Evolutionary conservation across 1,140 invertebrate genomes (phyloP).

Genomic region (Drosophila lacteicornis): DNA sequence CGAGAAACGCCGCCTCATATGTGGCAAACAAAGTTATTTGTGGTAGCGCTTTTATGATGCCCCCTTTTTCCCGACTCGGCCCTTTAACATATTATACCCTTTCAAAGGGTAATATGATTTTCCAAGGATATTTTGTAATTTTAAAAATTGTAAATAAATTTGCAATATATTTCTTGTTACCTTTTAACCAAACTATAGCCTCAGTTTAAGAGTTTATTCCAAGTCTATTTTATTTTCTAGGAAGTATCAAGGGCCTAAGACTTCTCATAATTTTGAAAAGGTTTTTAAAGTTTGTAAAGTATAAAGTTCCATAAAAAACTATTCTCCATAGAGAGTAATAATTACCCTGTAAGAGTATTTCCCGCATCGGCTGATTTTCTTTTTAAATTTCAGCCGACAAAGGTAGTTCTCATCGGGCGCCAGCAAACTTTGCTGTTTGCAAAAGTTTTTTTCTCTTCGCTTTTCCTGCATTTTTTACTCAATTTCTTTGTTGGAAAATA

Average conservation of each 20-base stretch:
- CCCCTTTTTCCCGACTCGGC: conserved; percentile 7
- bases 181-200: neutral
- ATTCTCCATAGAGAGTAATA: fast-evolving
- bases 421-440: conserved; percentile 78
- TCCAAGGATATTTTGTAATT: no score
- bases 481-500: conserved; percentile 70
- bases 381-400: conserved; percentile 16
- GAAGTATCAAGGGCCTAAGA: no score
- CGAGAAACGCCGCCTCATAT: conserved; percentile 49
- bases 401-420: conserved; percentile 70
- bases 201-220: neutral
- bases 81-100: neutral
- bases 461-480: conserved; percentile 59
- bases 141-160: neutral
- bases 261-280: no score
- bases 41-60: conserved; percentile 76
- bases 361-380: neutral
- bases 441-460: conserved; percentile 53
- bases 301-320: neutral
- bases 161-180: neutral
- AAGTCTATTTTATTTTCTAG: no score
- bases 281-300: neutral
- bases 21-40: conserved; percentile 81
- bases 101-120: neutral
- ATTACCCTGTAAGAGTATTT: neutral